These are phyloP conservation scores for Gavialis gangeticus DNA, from an alignment of 2,113 vertebrate species.

Conservation along the genomic window DNA sequence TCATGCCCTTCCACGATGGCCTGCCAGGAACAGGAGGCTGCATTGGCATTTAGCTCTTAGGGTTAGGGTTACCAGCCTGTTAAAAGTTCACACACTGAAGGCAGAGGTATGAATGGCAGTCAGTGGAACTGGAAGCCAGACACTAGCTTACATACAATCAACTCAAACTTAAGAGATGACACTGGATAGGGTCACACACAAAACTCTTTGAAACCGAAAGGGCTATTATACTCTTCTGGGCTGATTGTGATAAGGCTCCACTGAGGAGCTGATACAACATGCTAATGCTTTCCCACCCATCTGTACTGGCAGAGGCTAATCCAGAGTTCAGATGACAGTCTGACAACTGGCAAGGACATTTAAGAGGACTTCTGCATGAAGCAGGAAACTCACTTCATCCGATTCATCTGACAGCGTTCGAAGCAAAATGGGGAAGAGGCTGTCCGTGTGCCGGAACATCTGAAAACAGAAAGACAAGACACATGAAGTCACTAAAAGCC, in stretches of 20 bases:
- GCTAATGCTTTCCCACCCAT: background rate
- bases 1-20: background rate
- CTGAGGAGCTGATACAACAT: background rate
- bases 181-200: background rate
- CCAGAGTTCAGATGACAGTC: background rate
- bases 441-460: slow-evolving; percentile 98
- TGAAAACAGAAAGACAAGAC: slow-evolving; percentile 42
- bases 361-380: background rate
- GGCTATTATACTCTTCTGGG: background rate
- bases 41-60: background rate
- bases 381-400: slow-evolving; percentile 85
- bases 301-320: too few relatives aligned
- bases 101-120: rapidly evolving
- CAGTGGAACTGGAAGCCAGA: background rate
- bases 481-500: background rate
- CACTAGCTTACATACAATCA: too few relatives aligned
- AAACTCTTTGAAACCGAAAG: background rate
- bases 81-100: background rate
- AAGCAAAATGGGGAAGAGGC: slow-evolving; percentile 94
- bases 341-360: background rate
- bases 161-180: background rate
- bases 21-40: background rate
- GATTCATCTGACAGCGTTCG: slow-evolving; percentile 96
- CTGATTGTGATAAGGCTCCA: background rate
- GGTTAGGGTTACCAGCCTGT: background rate